Conservation (phyloP, 1,140 invertebrate genomes). For the Chlorops oryzae region DNA sequence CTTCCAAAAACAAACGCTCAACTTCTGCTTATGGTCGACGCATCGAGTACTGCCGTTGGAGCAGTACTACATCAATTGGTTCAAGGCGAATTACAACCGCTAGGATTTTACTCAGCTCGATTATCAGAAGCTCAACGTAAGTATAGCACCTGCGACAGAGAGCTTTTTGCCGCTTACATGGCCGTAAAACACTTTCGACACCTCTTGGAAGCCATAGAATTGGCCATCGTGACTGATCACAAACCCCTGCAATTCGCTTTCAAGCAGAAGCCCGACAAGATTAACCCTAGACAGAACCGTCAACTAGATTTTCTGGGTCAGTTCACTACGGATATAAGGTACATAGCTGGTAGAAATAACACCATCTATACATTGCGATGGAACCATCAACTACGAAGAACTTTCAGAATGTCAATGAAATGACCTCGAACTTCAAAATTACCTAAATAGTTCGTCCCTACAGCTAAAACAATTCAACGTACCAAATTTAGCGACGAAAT, state of each 20-base stretch:
- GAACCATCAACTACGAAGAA: slow-evolving; percentile 11
- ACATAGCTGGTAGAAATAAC: slow-evolving; percentile 43
- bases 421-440: slow-evolving; percentile 1
- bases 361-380: slow-evolving; percentile 34
- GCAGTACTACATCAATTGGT: slow-evolving; percentile 24
- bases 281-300: slow-evolving; percentile 23
- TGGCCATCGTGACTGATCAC: slow-evolving; percentile 46
- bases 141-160: slow-evolving; percentile 32
- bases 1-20: slow-evolving; percentile 12
- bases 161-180: slow-evolving; percentile 36
- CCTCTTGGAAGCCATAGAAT: slow-evolving; percentile 40
- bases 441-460: neutral
- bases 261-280: slow-evolving; percentile 27
- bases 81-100: too few relatives aligned
- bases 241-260: slow-evolving; percentile 42
- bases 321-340: slow-evolving; percentile 38
- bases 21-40: slow-evolving; percentile 22
- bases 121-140: slow-evolving; percentile 4
- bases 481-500: neutral
- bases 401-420: slow-evolving; percentile 6
- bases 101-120: neutral
- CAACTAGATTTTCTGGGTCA: slow-evolving; percentile 46
- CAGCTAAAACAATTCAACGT: neutral
- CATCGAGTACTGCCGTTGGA: slow-evolving; percentile 25
- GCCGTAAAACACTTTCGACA: slow-evolving; percentile 18